Conservation (phyloP, 2,797 vertebrate genomes). For the Lophius americanus region DNA sequence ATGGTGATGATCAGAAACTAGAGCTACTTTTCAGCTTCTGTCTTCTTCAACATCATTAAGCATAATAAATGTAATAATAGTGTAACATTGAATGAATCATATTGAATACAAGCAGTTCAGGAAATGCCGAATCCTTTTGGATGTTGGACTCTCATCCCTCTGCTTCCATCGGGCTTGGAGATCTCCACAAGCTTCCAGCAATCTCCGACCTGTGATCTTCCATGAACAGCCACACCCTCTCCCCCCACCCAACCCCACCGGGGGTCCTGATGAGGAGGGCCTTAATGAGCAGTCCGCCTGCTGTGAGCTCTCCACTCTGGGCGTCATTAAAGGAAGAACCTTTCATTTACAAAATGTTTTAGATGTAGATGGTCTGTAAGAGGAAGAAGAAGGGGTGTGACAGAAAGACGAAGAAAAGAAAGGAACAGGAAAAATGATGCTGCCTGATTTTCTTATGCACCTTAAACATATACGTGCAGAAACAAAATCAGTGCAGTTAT, state of each 20-base stretch:
- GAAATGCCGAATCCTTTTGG: neutral
- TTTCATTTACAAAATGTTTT: constrained; percentile 5
- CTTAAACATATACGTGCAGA: neutral
- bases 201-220: constrained; percentile 59
- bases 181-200: constrained; percentile 43
- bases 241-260: neutral
- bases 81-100: neutral
- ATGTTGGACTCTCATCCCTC: constrained; percentile 14
- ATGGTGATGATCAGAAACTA: neutral
- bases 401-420: neutral
- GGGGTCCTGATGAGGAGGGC: constrained; percentile 12
- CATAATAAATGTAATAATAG: neutral
- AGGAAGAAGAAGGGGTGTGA: constrained; percentile 1
- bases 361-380: neutral
- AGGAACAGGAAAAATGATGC: neutral
- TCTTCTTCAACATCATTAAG: neutral
- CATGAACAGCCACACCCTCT: constrained; percentile 40
- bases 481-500: neutral
- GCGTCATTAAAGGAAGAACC: constrained; percentile 9
- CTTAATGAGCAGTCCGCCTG: constrained; percentile 18
- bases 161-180: constrained; percentile 48
- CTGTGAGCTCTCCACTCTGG: neutral
- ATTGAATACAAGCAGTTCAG: neutral
- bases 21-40: neutral
- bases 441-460: neutral